phyloP scores from a whole-genome alignment of 1,140 invertebrate genomes.

The Drosophila eugracilis region DNA sequence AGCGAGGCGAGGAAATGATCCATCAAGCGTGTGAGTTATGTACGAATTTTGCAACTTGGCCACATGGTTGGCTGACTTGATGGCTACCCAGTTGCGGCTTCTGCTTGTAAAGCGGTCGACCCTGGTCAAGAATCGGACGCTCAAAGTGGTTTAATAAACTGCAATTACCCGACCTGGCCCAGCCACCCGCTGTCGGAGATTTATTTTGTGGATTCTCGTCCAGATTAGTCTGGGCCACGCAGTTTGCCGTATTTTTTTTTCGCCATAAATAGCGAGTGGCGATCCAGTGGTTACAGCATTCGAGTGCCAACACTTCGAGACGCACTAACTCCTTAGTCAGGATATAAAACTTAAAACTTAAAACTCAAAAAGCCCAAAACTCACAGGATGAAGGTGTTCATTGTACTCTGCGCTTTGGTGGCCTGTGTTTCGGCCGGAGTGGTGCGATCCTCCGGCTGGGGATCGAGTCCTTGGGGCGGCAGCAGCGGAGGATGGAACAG shows the following conservation, averaged over 20 bases:
- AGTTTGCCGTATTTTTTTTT: conserved; percentile 22
- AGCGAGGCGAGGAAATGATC: conserved; percentile 70
- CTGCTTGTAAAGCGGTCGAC: conserved; percentile 69
- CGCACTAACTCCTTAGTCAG: conserved; percentile 15
- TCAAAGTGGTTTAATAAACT: conserved; percentile 81
- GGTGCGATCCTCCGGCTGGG: conserved; percentile 59
- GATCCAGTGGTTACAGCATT: conserved; percentile 59
- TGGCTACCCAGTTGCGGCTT: conserved; percentile 19
- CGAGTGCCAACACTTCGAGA: conserved; percentile 60
- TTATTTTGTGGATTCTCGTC: conserved; percentile 77
- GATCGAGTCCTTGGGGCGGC: conserved; percentile 47
- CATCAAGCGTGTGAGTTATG: conserved; percentile 75
- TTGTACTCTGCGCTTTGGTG: conserved; percentile 66
- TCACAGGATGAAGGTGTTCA: conserved; percentile 63
- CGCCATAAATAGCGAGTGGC: conserved; percentile 64
- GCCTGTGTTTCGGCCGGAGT: conserved; percentile 65
- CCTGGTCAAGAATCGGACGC: conserved; percentile 77
- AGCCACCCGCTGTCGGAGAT: conserved; percentile 56
- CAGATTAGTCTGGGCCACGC: conserved; percentile 34
- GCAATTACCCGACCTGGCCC: conserved; percentile 65
- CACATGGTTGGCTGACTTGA: conserved; percentile 34
- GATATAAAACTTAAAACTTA: not conserved
- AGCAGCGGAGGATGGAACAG: conserved; percentile 39
- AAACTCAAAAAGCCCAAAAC: not conserved
- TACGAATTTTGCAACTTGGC: conserved; percentile 65